Percentiles rank a stretch among this genome's conserved stretches.
phyloP scores from a whole-genome alignment of 2,113 vertebrate genomes.

The Pandion haliaetus region DNA sequence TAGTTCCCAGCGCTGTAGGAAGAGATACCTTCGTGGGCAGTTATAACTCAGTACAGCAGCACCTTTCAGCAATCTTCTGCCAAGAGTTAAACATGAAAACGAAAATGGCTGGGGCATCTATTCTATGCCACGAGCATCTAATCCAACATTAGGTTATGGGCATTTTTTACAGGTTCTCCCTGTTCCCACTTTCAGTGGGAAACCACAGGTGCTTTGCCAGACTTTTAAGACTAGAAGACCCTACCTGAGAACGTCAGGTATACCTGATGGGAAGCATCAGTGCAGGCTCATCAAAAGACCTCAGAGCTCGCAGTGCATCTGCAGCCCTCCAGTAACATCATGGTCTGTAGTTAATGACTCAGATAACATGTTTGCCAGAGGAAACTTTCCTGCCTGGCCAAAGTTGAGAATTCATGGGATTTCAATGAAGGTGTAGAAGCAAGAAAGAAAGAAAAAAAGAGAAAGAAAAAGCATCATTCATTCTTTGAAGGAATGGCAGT shows the following conservation, averaged over 20 bases:
- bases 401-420: neutral
- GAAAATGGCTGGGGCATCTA: neutral
- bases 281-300: neutral
- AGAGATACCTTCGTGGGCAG: neutral
- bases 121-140: neutral
- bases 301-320: fast-evolving
- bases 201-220: neutral
- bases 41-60: neutral
- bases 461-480: neutral
- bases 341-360: neutral
- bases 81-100: neutral
- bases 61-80: neutral
- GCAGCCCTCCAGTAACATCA: neutral
- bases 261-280: neutral
- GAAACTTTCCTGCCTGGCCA: neutral
- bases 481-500: neutral
- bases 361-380: neutral
- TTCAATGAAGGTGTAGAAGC: neutral
- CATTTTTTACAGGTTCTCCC: neutral
- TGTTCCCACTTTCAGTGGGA: neutral
- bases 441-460: neutral
- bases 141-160: neutral
- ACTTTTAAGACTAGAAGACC: neutral
- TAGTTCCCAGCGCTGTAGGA: neutral
- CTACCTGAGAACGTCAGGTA: neutral